Evolutionary conservation across 2,797 vertebrate genomes (phyloP).

Genomic region (Meriones psammophilus): DNA sequence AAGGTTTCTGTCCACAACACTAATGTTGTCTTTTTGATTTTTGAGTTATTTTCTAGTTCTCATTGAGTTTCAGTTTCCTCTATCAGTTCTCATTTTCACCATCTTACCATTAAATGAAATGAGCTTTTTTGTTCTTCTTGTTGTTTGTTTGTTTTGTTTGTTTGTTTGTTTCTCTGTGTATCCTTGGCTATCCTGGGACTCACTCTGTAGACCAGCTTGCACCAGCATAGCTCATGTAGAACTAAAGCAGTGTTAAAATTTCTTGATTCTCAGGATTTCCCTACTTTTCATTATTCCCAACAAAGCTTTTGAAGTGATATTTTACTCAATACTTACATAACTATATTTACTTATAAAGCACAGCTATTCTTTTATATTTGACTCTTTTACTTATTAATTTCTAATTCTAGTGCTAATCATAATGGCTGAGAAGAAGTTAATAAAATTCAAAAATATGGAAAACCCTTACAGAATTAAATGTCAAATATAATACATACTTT

Average conservation of each 20-base stretch:
- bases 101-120: background rate
- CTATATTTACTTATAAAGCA: constrained; percentile 63
- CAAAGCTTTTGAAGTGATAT: constrained; percentile 20
- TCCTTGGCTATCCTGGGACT: no score
- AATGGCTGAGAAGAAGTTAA: constrained; percentile 61
- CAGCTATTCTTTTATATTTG: constrained; percentile 45
- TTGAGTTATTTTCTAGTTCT: background rate
- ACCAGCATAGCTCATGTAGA: background rate
- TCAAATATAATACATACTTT: constrained; percentile 24
- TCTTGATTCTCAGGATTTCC: background rate
- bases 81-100: background rate
- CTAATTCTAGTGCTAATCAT: constrained; percentile 55
- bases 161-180: no score
- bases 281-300: constrained; percentile 4
- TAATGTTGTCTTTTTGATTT: background rate
- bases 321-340: constrained; percentile 56
- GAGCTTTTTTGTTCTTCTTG: background rate
- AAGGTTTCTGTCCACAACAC: background rate
- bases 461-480: constrained; percentile 4
- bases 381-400: constrained; percentile 60
- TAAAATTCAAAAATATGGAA: constrained; percentile 51
- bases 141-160: no score
- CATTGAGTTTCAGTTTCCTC: background rate
- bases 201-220: no score
- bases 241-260: background rate